Evolutionary conservation across 1,140 invertebrate species (phyloP), one percentile per base, ranked within the genome.

Genomic region (Lordiphosa clarofinis): DNA sequence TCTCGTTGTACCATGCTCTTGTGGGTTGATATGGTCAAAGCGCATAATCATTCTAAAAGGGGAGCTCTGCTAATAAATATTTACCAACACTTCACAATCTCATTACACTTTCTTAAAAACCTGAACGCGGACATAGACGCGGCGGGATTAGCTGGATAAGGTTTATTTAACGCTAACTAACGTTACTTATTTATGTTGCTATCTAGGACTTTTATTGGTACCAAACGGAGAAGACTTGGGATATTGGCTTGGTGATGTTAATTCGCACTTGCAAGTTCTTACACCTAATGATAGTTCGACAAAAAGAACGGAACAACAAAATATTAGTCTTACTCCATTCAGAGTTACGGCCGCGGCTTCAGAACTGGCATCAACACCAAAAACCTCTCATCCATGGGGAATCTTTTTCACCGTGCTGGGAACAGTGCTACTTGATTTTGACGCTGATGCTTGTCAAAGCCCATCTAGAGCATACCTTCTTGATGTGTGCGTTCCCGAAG

Each of bases 401-500:
- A 93, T 98, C 31, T 92, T 98, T 72, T 96, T 99, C 71, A 98
- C 97, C 0, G 93, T 99, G 39, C 82, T 99, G 0, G 98, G 98
- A 8, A 98, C 97, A 0, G 96, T 98, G 24, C 89, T 99, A 7
- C 90, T 99, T 21, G 98, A 99, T 89, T 98, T 99, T 89, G 96
- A 98, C 88, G 97, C 97, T 1, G 97, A 99, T 87, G 96, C 97
- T 28, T 98, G 97, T 74, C 97, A 99, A 89, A 97, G 96, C 86
- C 97, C 98, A 0, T 93, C 96, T 0, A 91, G 97, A 67, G 96
- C 97, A 35, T 99, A 97, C 90, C 91, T 99, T 0, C 91, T 99
- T 7, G 98, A 99, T 86, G 94, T 99, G 10, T 97, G 95, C 37
- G 89, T 97, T 64, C 94, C 96, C 93, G 96, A 97, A 90, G 97